phyloP scores from a whole-genome alignment of 1,140 invertebrate species.

The Goniozus legneri region DNA sequence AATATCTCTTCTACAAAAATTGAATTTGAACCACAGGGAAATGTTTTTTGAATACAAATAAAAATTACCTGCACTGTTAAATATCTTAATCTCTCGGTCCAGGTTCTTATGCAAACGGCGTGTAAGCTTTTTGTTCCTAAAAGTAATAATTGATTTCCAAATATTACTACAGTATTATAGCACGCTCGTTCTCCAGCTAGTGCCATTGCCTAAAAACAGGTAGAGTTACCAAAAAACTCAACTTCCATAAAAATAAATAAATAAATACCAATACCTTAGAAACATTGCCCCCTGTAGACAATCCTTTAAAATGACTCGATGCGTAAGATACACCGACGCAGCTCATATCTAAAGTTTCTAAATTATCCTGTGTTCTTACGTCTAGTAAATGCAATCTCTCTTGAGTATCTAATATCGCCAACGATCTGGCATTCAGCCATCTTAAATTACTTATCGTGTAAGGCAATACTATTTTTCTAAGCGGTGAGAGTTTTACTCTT shows the following conservation, averaged over 20 bases:
- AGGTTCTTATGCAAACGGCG: conserved; percentile 74
- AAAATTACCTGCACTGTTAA: conserved; percentile 58
- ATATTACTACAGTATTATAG: conserved; percentile 83
- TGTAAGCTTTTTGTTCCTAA: conserved; percentile 81
- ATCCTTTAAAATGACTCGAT: conserved; percentile 87
- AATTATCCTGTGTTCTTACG: conserved; percentile 79
- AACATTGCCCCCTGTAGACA: conserved; percentile 76
- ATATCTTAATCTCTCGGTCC: conserved; percentile 75
- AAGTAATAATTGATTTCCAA: conserved; percentile 77
- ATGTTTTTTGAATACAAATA: conserved; percentile 15
- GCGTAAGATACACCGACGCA: conserved; percentile 85
- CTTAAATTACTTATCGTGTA: conserved; percentile 72
- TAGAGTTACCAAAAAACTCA: conserved; percentile 4
- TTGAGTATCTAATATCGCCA: conserved; percentile 79
- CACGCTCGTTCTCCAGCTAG: conserved; percentile 81
- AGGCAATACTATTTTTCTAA: conserved; percentile 66
- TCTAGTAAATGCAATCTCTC: conserved; percentile 87
- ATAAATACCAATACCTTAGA: conserved; percentile 45
- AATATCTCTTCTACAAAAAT: conserved; percentile 57
- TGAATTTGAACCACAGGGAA: conserved; percentile 1
- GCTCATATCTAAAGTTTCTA: conserved; percentile 80
- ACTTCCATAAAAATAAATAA: conserved; percentile 1
- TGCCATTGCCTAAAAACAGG: conserved; percentile 64
- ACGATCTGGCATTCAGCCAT: conserved; percentile 85
- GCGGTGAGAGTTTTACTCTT: conserved; percentile 61